These are phyloP conservation scores for Cerceris ruficornis DNA, from an alignment of 2,888 invertebrate species.

Conservation along the genomic window DNA sequence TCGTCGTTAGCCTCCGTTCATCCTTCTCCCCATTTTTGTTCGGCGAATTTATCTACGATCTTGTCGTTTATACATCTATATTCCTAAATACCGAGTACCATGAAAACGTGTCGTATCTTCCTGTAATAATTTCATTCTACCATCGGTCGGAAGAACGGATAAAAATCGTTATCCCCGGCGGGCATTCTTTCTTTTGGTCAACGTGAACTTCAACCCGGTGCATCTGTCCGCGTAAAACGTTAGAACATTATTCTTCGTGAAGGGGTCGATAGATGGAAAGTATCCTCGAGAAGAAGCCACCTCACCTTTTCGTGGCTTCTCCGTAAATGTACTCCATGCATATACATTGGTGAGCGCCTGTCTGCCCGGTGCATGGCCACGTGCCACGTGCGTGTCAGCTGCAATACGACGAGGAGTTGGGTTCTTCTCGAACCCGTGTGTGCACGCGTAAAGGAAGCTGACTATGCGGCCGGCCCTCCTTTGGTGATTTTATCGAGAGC, in stretches of 20 bases:
- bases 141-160: too few relatives aligned
- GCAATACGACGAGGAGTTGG: conserved; percentile 59
- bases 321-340: conserved; percentile 35
- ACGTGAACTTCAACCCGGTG: conserved; percentile 1
- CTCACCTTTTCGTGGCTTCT: conserved; percentile 59
- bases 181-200: not conserved
- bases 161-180: too few relatives aligned
- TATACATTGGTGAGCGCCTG: conserved; percentile 29
- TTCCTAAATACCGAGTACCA: too few relatives aligned
- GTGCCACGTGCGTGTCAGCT: conserved; percentile 70
- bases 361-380: conserved; percentile 64
- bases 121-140: too few relatives aligned
- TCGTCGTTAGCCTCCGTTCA: not conserved
- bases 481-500: conserved; percentile 56
- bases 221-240: conserved; percentile 31
- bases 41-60: conserved; percentile 1
- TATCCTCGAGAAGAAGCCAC: conserved; percentile 46
- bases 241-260: conserved; percentile 23
- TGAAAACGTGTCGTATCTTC: too few relatives aligned
- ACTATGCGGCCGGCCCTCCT: conserved; percentile 48
- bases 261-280: conserved; percentile 58
- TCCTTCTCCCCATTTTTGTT: not conserved
- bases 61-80: too few relatives aligned
- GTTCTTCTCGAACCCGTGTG: conserved; percentile 54
- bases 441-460: conserved; percentile 59